Conservation (phyloP, 2,797 vertebrate genomes). For the Poeciliopsis paucimaculata region DNA sequence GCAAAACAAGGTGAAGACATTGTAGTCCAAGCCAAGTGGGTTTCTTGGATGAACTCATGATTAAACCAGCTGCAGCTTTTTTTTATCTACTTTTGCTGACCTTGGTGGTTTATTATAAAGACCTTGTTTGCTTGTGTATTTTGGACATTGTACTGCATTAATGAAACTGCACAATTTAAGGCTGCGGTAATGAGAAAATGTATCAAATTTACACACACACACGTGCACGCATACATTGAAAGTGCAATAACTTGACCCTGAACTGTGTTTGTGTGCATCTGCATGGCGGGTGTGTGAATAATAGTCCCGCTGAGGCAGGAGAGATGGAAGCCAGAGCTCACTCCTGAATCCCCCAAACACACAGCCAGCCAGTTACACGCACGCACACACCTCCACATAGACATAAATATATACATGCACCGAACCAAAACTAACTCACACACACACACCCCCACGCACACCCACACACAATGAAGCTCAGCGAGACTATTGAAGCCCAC, state of each 20-base stretch:
- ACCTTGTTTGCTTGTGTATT: neutral
- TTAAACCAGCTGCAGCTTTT: neutral
- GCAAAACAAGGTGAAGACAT: neutral
- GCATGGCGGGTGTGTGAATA: constrained; percentile 47
- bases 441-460: constrained; percentile 38
- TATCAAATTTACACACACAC: neutral
- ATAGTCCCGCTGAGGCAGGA: constrained; percentile 77
- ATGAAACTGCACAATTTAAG: neutral
- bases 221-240: constrained; percentile 22
- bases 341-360: constrained; percentile 45
- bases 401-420: constrained; percentile 4
- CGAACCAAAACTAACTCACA: neutral
- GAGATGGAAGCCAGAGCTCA: constrained; percentile 56
- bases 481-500: constrained; percentile 83
- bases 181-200: neutral
- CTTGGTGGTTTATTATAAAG: neutral
- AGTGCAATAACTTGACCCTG: constrained; percentile 4
- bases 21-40: neutral
- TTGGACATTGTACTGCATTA: neutral
- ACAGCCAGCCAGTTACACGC: constrained; percentile 27
- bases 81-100: neutral
- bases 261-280: constrained; percentile 17
- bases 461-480: constrained; percentile 74
- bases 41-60: neutral
- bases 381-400: constrained; percentile 13